Conservation (phyloP, 2,797 vertebrate genomes). For the Clarias fuscus region DNA sequence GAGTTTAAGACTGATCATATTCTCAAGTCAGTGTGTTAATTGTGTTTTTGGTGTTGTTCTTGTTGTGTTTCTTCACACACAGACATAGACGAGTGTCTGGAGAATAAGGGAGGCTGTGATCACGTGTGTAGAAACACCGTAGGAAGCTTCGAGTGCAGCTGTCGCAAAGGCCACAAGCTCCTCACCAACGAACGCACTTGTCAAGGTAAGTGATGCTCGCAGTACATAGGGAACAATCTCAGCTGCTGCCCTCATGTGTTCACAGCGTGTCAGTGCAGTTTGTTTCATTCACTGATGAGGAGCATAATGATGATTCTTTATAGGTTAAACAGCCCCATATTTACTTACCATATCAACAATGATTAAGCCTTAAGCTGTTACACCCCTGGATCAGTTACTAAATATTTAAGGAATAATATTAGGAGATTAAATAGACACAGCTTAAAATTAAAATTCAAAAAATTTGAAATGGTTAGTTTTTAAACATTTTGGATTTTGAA, state of each 20-base stretch:
- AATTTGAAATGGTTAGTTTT: not conserved
- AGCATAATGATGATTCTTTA: not conserved
- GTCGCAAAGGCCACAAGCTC: constrained; percentile 94
- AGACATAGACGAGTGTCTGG: constrained; percentile 95
- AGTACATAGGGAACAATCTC: not conserved
- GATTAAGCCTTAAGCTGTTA: not conserved
- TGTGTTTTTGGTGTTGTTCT: constrained; percentile 8
- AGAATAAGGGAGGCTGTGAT: constrained; percentile 94
- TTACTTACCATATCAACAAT: not conserved
- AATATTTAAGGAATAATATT: not conserved
- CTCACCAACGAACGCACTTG: constrained; percentile 94
- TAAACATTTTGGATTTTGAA: not conserved
- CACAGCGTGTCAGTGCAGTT: not conserved
- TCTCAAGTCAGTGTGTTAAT: not conserved
- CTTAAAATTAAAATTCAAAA: not conserved
- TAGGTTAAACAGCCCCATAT: not conserved
- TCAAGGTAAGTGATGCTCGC: constrained; percentile 80
- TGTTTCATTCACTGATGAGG: not conserved
- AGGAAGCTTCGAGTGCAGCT: constrained; percentile 97
- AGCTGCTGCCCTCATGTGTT: not conserved
- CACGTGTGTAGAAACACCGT: constrained; percentile 96
- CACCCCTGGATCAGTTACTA: not conserved
- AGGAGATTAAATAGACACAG: not conserved
- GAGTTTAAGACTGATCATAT: not conserved
- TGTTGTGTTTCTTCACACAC: constrained; percentile 43